phyloP scores from a whole-genome alignment of 2,113 vertebrate genomes.

The Cynopterus brachyotis region DNA sequence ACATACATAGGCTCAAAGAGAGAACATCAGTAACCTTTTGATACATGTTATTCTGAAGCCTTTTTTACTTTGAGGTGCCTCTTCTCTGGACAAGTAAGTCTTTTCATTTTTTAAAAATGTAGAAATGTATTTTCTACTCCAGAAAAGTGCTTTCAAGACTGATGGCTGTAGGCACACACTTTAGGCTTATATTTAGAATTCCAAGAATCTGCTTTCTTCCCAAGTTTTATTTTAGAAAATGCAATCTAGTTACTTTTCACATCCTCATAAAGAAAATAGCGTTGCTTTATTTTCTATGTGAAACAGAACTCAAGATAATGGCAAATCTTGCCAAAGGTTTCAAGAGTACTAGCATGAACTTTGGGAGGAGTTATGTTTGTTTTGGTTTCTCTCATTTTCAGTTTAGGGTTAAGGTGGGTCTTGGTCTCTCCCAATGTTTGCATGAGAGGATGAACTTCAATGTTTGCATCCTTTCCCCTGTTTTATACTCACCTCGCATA shows the following conservation, averaged over 20 bases:
- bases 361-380: background rate
- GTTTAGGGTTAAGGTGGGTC: background rate
- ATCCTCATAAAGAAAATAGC: conserved; percentile 30
- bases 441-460: conserved; percentile 47
- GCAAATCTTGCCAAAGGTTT: conserved; percentile 35
- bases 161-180: background rate
- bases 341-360: background rate
- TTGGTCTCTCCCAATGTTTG: conserved; percentile 59
- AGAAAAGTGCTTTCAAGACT: background rate
- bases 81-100: background rate
- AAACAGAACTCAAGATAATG: conserved; percentile 43
- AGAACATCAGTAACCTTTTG: background rate
- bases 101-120: background rate
- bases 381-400: background rate
- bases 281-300: conserved; percentile 40
- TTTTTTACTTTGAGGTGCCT: conserved; percentile 24
- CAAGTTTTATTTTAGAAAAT: conserved; percentile 60
- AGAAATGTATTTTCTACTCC: background rate
- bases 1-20: background rate
- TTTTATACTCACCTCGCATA: conserved; percentile 76
- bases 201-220: background rate
- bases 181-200: conserved; percentile 61
- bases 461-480: conserved; percentile 62
- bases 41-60: conserved; percentile 21
- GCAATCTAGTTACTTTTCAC: conserved; percentile 6